Evolutionary conservation across 1,140 invertebrate species (phyloP), one percentile per base, ranked within the genome.

Genomic region (Megathymus violae): DNA sequence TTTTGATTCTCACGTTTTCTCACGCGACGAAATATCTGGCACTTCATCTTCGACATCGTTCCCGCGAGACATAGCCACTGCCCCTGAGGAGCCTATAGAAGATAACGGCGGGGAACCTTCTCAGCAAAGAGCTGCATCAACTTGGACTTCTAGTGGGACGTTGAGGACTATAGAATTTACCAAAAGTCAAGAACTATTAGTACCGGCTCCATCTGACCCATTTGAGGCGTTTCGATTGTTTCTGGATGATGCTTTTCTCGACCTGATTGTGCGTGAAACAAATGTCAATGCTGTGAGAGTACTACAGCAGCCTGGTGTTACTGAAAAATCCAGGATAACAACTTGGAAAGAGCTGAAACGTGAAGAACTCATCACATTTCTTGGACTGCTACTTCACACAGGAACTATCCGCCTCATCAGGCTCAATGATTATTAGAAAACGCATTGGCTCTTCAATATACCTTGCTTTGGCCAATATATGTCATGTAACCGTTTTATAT

Each of bases 351-450:
- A 69, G 5, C 47, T 76, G 36, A 77, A 70, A 11, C 27, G 51
- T 27, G 66, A 64, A 64, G 75, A 84, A 68, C 63, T 80, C 7
- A 60, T 69, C 46, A 68, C 41, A 65, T 84, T 81, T 76, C 27
- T 82, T 3, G 82, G 75, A 38, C 47, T 82, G 6, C 38, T 82
- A 17, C 54, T 81, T 9, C 78, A 83, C 41, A 82, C 73, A 44
- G 81, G 80, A 40, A 78, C 70, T 52, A 76, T 81, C 56, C 51
- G 63, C 19, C 40, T 83, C 15, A 76, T 71, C 43, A 48, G 72
- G 34, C 15, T 80, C 14, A 62, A 52, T 38, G 79, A 81, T 74
- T 83, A 85, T 54, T 86, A 76, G 78, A 84, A 80, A 64, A 61
- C 15, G 10, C 64, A 81, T 48, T 63, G 47, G 50, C 59, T 83